Base-by-base conservation (phyloP, 1,140 invertebrate species). In the Drosophila orosa region DNA sequence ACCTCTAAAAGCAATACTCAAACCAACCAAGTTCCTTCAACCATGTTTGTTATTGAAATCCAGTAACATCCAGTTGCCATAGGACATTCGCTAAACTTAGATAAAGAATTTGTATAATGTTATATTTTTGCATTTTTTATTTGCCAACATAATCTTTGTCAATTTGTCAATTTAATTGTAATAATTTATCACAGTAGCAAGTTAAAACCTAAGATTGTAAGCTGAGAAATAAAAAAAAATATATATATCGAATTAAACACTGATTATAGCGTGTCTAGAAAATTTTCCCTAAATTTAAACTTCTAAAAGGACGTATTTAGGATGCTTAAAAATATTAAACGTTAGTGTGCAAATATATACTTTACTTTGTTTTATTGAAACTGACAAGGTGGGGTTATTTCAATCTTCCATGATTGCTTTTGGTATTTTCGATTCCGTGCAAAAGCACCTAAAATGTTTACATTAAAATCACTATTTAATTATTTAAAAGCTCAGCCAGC, bases 401-500 rank as follows among this genome's bases (percentile, higher is more conserved):
- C 10, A 44, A 31, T 61, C 13, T 17, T 12, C 22, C 47, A 55
- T 55, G 15, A 66, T 79, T 75, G 27, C 39, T 42, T 33, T 69
- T 50, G 27, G 52, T 40, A 56, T 40, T 50, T 29, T 39, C 17
- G 33, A 65, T 27, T 31, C 27, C 37, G 27, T 31, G 55, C 22
- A 59, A 78, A 31, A 61, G 17, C 48, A 48, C 59, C 58, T 40
- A 55, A 47, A 74, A 73, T 87, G 79, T 87, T 83, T 82, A 83
- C 79, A 80, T 65, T 69, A 45, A 87, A 87, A 87, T 87, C 83
- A 89, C 75, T 66, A 73, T 66, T 83, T 68, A 87, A 87, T 87
- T 87, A 89, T 89, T 87, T 83, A 87, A 83, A 87, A 59, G 62
- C 62, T 68, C 60, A 19, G 22, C 22, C 68, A 31, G 47, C 47